These are phyloP conservation scores for Zoanthus solanderi DNA, from an alignment of 92 coral and sea anemone genomes.

Conservation along the genomic window DNA sequence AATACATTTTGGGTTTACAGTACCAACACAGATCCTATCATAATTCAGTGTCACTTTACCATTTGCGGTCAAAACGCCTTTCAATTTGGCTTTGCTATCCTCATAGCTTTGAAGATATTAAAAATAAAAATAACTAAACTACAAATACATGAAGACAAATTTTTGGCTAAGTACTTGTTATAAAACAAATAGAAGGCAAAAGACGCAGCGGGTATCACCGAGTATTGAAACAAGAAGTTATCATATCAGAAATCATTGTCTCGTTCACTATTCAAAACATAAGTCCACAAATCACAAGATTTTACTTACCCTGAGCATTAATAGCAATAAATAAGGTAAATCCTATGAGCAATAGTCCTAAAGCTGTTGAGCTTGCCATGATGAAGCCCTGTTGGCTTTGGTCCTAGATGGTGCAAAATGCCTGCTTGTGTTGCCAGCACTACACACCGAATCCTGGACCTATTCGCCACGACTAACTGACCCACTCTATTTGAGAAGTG, in stretches of 20 bases:
- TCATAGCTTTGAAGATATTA: neutral
- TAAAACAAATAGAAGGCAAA: neutral
- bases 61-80: slow-evolving; percentile 20
- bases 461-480: slow-evolving; percentile 33
- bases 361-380: slow-evolving; percentile 29
- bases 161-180: neutral
- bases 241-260: neutral
- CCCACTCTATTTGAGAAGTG: slow-evolving; percentile 52
- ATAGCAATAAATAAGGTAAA: slow-evolving; percentile 32
- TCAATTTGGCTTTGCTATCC: neutral
- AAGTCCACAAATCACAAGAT: slow-evolving; percentile 13
- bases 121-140: neutral
- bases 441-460: slow-evolving; percentile 56
- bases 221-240: neutral
- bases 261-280: neutral
- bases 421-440: slow-evolving; percentile 41
- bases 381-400: slow-evolving; percentile 38
- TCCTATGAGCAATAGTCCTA: slow-evolving; percentile 39
- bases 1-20: neutral
- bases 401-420: slow-evolving; percentile 56
- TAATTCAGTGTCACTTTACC: slow-evolving; percentile 8
- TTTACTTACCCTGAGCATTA: slow-evolving; percentile 38
- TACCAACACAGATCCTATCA: slow-evolving; percentile 1
- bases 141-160: neutral
- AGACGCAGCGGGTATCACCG: neutral